These are phyloP conservation scores for Chinchilla lanigera DNA, from an alignment of 2,113 vertebrate species.

Conservation along the genomic window DNA sequence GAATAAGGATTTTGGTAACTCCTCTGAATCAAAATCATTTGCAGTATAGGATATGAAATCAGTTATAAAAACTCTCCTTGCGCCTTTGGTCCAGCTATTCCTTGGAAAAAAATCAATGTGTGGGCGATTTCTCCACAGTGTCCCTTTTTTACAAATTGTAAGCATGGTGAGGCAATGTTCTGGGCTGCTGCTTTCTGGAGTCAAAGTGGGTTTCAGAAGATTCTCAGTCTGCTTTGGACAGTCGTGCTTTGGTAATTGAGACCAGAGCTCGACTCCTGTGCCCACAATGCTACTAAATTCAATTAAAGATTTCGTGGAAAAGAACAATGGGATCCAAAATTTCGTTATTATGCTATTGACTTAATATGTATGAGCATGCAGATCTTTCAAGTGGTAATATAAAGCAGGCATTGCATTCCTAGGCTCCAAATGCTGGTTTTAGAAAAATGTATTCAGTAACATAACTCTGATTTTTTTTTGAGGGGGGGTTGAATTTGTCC, in stretches of 20 bases:
- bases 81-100: slow-evolving; percentile 40
- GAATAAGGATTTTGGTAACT: not conserved
- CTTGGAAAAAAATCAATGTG: slow-evolving; percentile 47
- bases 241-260: slow-evolving; percentile 70
- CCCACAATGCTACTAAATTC: slow-evolving; percentile 64
- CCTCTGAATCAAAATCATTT: slow-evolving; percentile 7
- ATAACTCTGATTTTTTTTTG: slow-evolving; percentile 12
- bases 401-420: slow-evolving; percentile 60
- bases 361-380: slow-evolving; percentile 56
- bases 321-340: slow-evolving; percentile 72
- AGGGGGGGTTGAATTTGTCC: not conserved
- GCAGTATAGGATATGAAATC: not conserved
- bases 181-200: slow-evolving; percentile 29
- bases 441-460: slow-evolving; percentile 56
- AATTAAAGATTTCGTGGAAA: slow-evolving; percentile 72
- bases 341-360: slow-evolving; percentile 64
- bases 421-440: slow-evolving; percentile 36
- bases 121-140: slow-evolving; percentile 34
- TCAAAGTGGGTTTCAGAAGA: slow-evolving; percentile 25
- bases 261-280: slow-evolving; percentile 65
- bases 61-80: slow-evolving; percentile 1
- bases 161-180: slow-evolving; percentile 10
- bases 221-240: not conserved
- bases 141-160: not conserved
- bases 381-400: slow-evolving; percentile 73